These are phyloP conservation scores for Podarcis muralis DNA, from an alignment of 2,113 vertebrate genomes.

Conservation along the genomic window DNA sequence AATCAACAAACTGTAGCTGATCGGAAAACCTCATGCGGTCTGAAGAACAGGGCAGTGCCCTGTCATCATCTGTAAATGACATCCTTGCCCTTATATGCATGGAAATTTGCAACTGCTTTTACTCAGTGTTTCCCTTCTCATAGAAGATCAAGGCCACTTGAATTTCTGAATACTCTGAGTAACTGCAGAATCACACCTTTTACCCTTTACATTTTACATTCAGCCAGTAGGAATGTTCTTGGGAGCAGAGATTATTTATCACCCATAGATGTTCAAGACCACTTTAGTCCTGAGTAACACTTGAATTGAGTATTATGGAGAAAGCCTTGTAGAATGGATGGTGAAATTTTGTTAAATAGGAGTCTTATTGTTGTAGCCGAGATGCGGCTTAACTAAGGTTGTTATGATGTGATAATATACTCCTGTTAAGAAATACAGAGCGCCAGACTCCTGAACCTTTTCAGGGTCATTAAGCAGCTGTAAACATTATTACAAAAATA, in stretches of 20 bases:
- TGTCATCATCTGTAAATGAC: background rate
- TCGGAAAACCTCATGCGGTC: background rate
- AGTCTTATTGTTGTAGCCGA: constrained; percentile 63
- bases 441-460: constrained; percentile 82
- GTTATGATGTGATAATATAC: constrained; percentile 76
- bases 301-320: constrained; percentile 32
- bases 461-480: constrained; percentile 88
- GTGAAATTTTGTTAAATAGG: constrained; percentile 71
- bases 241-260: constrained; percentile 30
- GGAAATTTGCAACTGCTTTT: background rate
- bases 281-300: constrained; percentile 26
- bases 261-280: background rate
- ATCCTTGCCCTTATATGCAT: too few relatives aligned
- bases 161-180: background rate
- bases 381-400: constrained; percentile 75
- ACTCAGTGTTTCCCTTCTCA: background rate
- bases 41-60: background rate
- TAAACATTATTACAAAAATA: constrained; percentile 89
- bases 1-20: background rate
- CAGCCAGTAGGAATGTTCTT: constrained; percentile 8
- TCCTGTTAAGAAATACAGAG: constrained; percentile 80
- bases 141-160: background rate
- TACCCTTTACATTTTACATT: background rate
- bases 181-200: constrained; percentile 51
- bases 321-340: constrained; percentile 51